Conservation (phyloP, 2,888 invertebrate genomes). For the Barypeithes pellucidus region DNA sequence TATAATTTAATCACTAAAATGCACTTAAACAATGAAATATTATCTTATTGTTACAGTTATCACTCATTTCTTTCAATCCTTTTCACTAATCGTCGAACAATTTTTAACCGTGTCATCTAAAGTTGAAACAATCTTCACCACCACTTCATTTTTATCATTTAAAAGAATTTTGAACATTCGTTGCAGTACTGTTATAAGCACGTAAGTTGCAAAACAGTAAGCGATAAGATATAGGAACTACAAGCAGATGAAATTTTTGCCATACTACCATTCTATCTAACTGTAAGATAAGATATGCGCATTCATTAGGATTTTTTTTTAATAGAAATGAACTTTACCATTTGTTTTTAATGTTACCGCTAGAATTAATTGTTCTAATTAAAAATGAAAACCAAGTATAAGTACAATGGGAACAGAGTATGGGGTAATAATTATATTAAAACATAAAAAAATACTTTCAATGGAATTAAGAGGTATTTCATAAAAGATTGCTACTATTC, state of each 20-base stretch:
- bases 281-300: conserved; percentile 54
- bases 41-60: conserved; percentile 8
- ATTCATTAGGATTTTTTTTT: conserved; percentile 47
- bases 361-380: conserved; percentile 12
- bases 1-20: background rate
- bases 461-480: background rate
- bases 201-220: conserved; percentile 13
- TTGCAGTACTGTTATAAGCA: conserved; percentile 38
- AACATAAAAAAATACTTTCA: conserved; percentile 8
- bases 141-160: conserved; percentile 6
- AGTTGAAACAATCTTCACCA: background rate
- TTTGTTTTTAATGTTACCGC: conserved; percentile 9
- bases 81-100: conserved; percentile 12
- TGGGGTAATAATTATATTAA: background rate
- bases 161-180: conserved; percentile 21
- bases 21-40: background rate
- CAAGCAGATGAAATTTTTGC: conserved; percentile 45
- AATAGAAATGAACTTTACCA: conserved; percentile 48
- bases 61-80: background rate
- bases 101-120: conserved; percentile 23
- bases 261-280: conserved; percentile 43
- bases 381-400: conserved; percentile 36
- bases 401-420: conserved; percentile 16
- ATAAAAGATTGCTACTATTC: background rate
- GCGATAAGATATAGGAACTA: conserved; percentile 19